phyloP scores from a whole-genome alignment of 2,888 invertebrate genomes.

The Drosophila nigricruria region DNA sequence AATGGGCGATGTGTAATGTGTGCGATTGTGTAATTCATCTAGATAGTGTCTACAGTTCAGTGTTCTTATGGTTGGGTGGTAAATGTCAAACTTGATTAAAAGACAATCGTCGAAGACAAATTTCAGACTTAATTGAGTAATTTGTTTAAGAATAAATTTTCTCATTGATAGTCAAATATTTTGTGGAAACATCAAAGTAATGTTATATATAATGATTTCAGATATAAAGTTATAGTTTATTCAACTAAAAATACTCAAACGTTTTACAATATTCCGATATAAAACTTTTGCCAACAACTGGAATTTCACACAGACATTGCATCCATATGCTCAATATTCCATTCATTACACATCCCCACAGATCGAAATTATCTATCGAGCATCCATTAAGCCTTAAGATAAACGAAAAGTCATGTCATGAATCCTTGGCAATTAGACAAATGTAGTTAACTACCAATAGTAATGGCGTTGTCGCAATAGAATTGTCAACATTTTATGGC shows the following conservation, averaged over 20 bases:
- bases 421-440: slow-evolving; percentile 41
- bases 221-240: neutral
- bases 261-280: neutral
- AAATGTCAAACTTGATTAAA: too few relatives aligned
- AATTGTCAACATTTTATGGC: slow-evolving; percentile 48
- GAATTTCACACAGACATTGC: too few relatives aligned
- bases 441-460: slow-evolving; percentile 45
- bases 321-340: neutral
- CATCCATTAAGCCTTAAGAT: slow-evolving; percentile 47
- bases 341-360: neutral
- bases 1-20: too few relatives aligned
- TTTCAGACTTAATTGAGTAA: too few relatives aligned
- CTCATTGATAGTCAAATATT: neutral
- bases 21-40: too few relatives aligned
- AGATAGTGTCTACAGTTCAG: too few relatives aligned
- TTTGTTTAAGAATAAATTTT: too few relatives aligned
- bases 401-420: slow-evolving; percentile 65
- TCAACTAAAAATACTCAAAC: neutral
- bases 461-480: slow-evolving; percentile 39
- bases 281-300: neutral
- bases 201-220: neutral
- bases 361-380: neutral
- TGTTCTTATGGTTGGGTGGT: too few relatives aligned
- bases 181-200: neutral
- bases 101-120: too few relatives aligned